phyloP scores from a whole-genome alignment of 1,140 invertebrate species.

The Pogonus chalceus region DNA sequence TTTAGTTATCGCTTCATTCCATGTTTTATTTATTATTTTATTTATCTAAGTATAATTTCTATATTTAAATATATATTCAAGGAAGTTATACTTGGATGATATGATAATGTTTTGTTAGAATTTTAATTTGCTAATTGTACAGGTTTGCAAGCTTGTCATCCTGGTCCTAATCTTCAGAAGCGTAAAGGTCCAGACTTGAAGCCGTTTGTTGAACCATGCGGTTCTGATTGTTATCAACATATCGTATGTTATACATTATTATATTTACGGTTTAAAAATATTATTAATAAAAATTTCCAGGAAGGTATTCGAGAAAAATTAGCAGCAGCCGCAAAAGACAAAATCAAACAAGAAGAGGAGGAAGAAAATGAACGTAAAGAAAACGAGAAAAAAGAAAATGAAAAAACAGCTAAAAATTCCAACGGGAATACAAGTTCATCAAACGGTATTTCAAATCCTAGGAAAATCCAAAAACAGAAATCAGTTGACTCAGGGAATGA shows the following conservation, averaged over 20 bases:
- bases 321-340: conserved; percentile 42
- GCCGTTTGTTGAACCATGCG: conserved; percentile 76
- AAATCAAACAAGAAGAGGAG: conserved; percentile 32
- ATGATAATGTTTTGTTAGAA: no score
- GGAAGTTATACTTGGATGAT: no score
- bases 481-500: conserved; percentile 83
- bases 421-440: conserved; percentile 16
- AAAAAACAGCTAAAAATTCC: conserved; percentile 17
- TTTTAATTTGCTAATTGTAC: no score
- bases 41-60: no score
- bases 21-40: no score
- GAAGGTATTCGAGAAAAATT: conserved; percentile 75
- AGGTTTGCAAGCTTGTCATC: conserved; percentile 80
- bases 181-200: conserved; percentile 84
- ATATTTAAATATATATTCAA: no score
- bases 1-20: background rate
- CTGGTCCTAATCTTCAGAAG: conserved; percentile 79
- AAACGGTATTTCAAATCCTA: conserved; percentile 26
- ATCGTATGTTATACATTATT: conserved; percentile 50
- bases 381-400: conserved; percentile 24
- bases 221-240: conserved; percentile 79
- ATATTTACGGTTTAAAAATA: no score
- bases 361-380: no score
- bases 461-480: conserved; percentile 55
- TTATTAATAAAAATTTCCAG: no score